These are phyloP conservation scores for Parnassius smintheus DNA, from an alignment of 2,888 invertebrate species.

Conservation along the genomic window DNA sequence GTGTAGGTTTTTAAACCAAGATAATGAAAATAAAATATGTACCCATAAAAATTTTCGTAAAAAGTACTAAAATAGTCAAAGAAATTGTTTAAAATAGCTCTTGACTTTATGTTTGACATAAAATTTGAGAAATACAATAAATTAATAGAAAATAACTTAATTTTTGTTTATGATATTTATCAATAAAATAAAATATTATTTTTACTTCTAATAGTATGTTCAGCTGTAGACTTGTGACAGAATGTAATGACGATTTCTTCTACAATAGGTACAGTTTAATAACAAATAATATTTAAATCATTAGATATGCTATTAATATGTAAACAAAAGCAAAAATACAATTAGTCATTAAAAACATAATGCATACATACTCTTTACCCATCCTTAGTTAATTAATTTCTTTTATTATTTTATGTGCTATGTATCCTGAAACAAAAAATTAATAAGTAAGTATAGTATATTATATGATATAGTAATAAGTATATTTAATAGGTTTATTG, in stretches of 20 bases:
- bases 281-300: not conserved
- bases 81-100: too few species aligned
- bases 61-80: too few species aligned
- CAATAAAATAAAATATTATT: too few species aligned
- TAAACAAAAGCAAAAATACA: not conserved
- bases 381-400: conserved; percentile 26
- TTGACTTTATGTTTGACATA: too few species aligned
- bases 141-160: too few species aligned
- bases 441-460: too few species aligned
- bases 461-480: not conserved
- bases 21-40: conserved; percentile 1
- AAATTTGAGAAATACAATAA: too few species aligned
- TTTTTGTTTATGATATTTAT: too few species aligned
- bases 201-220: too few species aligned
- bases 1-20: not conserved
- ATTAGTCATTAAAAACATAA: not conserved
- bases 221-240: too few species aligned
- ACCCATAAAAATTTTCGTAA: not conserved
- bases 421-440: conserved; percentile 23
- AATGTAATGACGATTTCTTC: too few species aligned
- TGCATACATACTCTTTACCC: conserved; percentile 41
- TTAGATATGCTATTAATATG: not conserved
- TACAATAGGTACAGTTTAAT: not conserved
- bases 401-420: conserved; percentile 6
- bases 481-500: not conserved